phyloP scores from a whole-genome alignment of 2,888 invertebrate species.

The Alentia gelatinosa region DNA sequence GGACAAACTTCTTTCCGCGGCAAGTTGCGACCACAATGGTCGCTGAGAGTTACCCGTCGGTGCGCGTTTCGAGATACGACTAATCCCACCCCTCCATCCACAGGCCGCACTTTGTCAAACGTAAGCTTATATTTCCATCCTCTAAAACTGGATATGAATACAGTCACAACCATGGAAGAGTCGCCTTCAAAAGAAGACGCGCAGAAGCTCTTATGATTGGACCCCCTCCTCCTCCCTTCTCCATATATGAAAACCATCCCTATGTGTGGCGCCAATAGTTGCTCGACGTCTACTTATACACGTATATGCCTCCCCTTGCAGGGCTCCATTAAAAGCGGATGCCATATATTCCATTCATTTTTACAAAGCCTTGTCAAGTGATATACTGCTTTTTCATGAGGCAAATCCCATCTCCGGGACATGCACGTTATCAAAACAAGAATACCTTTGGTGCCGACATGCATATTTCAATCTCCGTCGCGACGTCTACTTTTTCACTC shows the following conservation, averaged over 20 bases:
- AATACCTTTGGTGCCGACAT: constrained; percentile 28
- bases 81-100: constrained; percentile 1
- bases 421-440: constrained; percentile 41
- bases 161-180: neutral
- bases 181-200: neutral
- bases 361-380: constrained; percentile 17
- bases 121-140: neutral
- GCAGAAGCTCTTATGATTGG: neutral
- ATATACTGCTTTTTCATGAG: constrained; percentile 40
- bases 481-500: constrained; percentile 4
- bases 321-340: constrained; percentile 6
- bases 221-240: neutral
- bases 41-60: neutral
- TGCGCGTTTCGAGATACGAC: neutral
- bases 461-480: constrained; percentile 40
- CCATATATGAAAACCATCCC: neutral
- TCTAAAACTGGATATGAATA: constrained; percentile 25
- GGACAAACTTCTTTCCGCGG: constrained; percentile 8
- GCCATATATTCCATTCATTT: constrained; percentile 37
- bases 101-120: constrained; percentile 11
- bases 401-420: neutral
- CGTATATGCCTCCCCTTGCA: neutral
- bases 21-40: constrained; percentile 10
- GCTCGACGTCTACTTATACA: neutral
- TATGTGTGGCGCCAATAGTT: neutral